phyloP scores from a whole-genome alignment of 1,140 invertebrate species.

The Habropoda laboriosa region DNA sequence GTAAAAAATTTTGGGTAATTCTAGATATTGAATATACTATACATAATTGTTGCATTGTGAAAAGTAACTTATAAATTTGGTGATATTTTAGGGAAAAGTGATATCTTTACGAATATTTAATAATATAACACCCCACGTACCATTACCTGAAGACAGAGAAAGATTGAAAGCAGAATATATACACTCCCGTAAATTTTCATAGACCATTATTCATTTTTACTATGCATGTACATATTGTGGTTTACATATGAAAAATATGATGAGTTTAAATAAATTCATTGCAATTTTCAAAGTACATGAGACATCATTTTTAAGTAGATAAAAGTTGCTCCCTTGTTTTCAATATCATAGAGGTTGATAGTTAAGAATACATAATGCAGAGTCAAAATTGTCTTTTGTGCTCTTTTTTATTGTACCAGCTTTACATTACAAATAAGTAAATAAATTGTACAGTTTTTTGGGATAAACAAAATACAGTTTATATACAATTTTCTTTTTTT shows the following conservation, averaged over 20 bases:
- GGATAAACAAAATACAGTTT: neutral
- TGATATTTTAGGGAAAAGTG: constrained; percentile 55
- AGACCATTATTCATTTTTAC: too few species aligned
- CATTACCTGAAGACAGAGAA: constrained; percentile 64
- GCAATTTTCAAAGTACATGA: constrained; percentile 27
- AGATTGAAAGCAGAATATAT: constrained; percentile 68
- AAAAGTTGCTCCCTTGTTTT: too few species aligned
- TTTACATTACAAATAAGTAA: neutral
- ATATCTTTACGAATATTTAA: constrained; percentile 17
- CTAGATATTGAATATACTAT: neutral
- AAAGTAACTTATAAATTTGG: constrained; percentile 8
- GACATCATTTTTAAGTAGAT: neutral
- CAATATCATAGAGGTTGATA: neutral
- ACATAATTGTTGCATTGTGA: neutral
- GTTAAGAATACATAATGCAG: neutral
- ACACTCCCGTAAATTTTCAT: neutral
- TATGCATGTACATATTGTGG: too few species aligned
- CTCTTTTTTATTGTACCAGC: neutral
- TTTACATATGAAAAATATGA: too few species aligned
- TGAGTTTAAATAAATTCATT: too few species aligned
- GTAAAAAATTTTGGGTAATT: constrained; percentile 69
- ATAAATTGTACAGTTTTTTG: neutral
- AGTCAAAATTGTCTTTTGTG: neutral
- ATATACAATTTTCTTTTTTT: constrained; percentile 22
- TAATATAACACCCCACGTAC: constrained; percentile 64